Percentiles rank a stretch among this genome's conserved stretches.
Evolutionary conservation across 2,888 invertebrate genomes (phyloP).

Genomic region (Agriopis aurantiaria): DNA sequence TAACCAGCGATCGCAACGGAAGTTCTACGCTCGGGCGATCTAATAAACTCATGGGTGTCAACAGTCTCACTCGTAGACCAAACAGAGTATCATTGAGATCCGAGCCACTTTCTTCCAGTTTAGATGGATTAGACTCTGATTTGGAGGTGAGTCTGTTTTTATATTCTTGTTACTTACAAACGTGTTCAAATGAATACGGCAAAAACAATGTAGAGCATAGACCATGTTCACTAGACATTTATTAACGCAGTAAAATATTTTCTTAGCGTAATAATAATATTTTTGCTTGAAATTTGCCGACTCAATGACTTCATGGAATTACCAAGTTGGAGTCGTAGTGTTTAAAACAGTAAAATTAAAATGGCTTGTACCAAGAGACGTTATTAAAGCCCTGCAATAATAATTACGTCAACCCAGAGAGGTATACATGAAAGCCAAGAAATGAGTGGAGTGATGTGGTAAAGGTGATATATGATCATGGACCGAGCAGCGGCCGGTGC

Average conservation of each 20-base stretch:
- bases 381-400: constrained; percentile 50
- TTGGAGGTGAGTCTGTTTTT: constrained; percentile 82
- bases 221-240: constrained; percentile 9
- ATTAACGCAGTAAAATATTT: constrained; percentile 14
- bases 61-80: constrained; percentile 70
- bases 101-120: constrained; percentile 73
- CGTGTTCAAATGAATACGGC: neutral
- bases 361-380: constrained; percentile 52
- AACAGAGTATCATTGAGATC: constrained; percentile 68
- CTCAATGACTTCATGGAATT: constrained; percentile 49
- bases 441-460: constrained; percentile 43
- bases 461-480: constrained; percentile 43
- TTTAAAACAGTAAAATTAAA: constrained; percentile 53
- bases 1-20: constrained; percentile 55
- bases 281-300: constrained; percentile 44
- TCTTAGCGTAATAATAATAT: constrained; percentile 18
- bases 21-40: constrained; percentile 73
- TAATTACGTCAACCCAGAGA: constrained; percentile 54
- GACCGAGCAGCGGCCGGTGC: constrained; percentile 41
- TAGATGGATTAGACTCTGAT: constrained; percentile 86
- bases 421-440: constrained; percentile 52
- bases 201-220: constrained; percentile 1
- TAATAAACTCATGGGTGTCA: constrained; percentile 79
- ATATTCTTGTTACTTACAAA: neutral
- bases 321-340: constrained; percentile 45